These are phyloP conservation scores for Lysandra coridon DNA, from an alignment of 2,888 invertebrate genomes.

Conservation along the genomic window DNA sequence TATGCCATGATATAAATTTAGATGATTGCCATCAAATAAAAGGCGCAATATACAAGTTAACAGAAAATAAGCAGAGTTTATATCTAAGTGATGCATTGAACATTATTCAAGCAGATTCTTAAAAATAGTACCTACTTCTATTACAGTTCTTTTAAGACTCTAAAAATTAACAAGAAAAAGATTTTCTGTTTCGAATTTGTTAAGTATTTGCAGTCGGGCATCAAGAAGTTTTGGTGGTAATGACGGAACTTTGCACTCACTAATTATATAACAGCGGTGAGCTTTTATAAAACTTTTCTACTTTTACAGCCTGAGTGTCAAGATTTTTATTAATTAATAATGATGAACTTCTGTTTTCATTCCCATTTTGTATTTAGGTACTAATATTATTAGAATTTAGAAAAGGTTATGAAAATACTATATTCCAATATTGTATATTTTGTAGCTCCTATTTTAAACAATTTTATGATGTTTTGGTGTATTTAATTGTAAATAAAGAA, in stretches of 20 bases:
- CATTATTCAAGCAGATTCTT: neutral
- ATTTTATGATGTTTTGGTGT: no score
- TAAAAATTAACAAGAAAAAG: neutral
- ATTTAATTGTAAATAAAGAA: no score
- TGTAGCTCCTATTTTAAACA: no score
- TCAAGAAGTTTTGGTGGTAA: constrained; percentile 50
- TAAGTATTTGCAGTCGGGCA: constrained; percentile 50
- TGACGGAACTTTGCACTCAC: constrained; percentile 52
- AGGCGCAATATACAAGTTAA: no score
- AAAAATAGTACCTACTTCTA: no score
- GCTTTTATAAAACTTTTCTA: constrained; percentile 4
- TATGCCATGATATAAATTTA: no score
- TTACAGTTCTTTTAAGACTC: neutral
- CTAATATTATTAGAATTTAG: neutral
- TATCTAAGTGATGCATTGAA: neutral
- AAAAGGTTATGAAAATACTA: no score
- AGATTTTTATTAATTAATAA: constrained; percentile 7
- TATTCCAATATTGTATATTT: no score
- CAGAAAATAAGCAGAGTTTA: no score
- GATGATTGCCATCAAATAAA: no score
- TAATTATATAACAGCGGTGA: constrained; percentile 44
- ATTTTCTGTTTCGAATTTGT: constrained; percentile 46
- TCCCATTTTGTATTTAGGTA: neutral
- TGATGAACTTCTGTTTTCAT: neutral
- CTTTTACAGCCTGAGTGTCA: neutral